These are phyloP conservation scores for Gnathonemus longibarbis DNA, from an alignment of 2,113 vertebrate genomes.

Conservation along the genomic window DNA sequence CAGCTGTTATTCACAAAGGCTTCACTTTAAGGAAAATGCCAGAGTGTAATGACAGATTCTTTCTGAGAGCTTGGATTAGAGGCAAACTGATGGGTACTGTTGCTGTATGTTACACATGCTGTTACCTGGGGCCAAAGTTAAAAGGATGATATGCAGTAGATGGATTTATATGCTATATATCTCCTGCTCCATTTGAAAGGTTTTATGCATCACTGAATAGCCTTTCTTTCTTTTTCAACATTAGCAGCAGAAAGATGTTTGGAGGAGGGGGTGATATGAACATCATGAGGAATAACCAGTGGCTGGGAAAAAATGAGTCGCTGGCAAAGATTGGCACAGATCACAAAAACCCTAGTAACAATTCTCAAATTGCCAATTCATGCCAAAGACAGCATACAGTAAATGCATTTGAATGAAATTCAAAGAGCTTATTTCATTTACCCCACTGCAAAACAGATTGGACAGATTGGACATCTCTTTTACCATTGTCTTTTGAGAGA, in stretches of 20 bases:
- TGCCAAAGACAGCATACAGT: background rate
- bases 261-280: background rate
- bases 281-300: background rate
- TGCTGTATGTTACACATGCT: background rate
- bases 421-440: background rate
- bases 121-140: background rate
- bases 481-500: background rate
- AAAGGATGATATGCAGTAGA: background rate
- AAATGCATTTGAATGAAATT: background rate
- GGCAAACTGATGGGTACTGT: background rate
- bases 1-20: background rate
- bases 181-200: background rate
- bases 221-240: background rate
- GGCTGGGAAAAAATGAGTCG: background rate
- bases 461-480: background rate
- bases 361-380: too few species aligned
- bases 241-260: background rate
- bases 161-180: background rate
- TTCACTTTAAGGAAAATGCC: background rate
- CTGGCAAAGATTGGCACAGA: too few species aligned
- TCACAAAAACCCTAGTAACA: too few species aligned
- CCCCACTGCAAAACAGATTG: background rate
- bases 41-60: background rate
- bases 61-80: background rate
- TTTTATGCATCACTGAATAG: background rate